Evolutionary conservation across 2,113 vertebrate genomes (phyloP), one percentile per base, ranked within the genome.

Genomic region (Sinocyclocheilus rhinocerous): DNA sequence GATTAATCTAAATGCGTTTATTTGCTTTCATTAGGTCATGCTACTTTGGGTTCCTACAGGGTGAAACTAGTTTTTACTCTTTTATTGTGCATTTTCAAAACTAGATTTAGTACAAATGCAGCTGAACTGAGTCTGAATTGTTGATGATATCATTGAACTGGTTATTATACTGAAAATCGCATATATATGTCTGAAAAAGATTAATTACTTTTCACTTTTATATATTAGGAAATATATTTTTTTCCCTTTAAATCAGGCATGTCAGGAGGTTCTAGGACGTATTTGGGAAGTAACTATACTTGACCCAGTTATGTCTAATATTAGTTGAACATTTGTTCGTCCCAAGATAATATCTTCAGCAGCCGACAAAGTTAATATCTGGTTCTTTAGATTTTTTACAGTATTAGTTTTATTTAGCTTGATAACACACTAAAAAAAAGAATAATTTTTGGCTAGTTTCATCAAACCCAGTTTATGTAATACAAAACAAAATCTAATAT

Each of bases 271-370:
- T 48, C 48, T 76, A 76, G 24, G 45, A 11, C 45, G 3, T 50
- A 20, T 69, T n/a, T 82, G 9, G 26, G 24, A 82, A 69, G 80
- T 69, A 82, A 82, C 80, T 82, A 82, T 50, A 69, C 80, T 69
- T 82, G 80, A 82, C 80, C 80, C 45, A 82, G 42, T 82, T 82
- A 50, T 18, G 63, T 82, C 42, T 82, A 82, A 82, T 69, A 82
- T 69, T 82, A 82, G 80, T 82, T 50, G 24, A 82, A 82, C 45
- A 67, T 82, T 69, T 69, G 39, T 24, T 52, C 0, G 3, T 82
- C 80, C 80, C 61, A 50, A 33, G 63, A 69, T 67, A 69, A 50
- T 69, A 67, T 67, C 9, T 69, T 69, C n/a, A 0, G 10, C 63
- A 50, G 36, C 39, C 3, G 59, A 45, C 42, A 67, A 48, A 29